Base-by-base conservation (phyloP, 2,888 invertebrate genomes). In the Trichopoda pennipes region DNA sequence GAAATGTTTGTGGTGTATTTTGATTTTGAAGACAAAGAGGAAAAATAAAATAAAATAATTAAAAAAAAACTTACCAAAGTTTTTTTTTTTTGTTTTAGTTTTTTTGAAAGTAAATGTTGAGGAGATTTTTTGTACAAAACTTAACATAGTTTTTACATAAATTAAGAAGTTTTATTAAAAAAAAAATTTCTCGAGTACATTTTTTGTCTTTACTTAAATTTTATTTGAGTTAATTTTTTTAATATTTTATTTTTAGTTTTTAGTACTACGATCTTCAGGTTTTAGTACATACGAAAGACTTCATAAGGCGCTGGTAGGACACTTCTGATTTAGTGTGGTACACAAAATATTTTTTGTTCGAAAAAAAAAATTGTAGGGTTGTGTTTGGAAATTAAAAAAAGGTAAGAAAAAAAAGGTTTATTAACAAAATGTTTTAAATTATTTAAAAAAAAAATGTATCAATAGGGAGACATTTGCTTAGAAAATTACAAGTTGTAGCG, bases 271-370 rank as follows among this genome's bases (percentile, higher is more conserved):
- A 78, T 74, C 74, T 81, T 64, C 80, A 85, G 84, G 77, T 83
- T 81, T 85, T 89, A 90, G 88, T 90, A 89, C 90, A 90, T 90
- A 89, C 91, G 91, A 91, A 91, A 91, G 88, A 90, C 90, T 91
- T 91, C 91, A 89, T 90, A 91, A 88, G 90, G 90, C 90, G 91
- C 90, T 89, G 90, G 88, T 88, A 88, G 90, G 87, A 88, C 90
- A 88, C 91, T 91, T 89, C 53, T 69, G 10, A 69, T 80, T 80
- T 75, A 69, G 61, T 77, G 69, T 77, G 49, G n/a, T 77, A 21
- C 6, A 56, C 47, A 56, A 28, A 49, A 63, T 63, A 14, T 69
- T 53, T 68, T 42, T 73, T 80, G 66, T 35, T n/a, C 51, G 58
- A 58, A 47, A 8, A 16, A 60, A 64, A 17, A 44, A 23, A n/a